Base-by-base conservation (phyloP, 64 coral and sea anemone genomes). In the Acropora yongei region DNA sequence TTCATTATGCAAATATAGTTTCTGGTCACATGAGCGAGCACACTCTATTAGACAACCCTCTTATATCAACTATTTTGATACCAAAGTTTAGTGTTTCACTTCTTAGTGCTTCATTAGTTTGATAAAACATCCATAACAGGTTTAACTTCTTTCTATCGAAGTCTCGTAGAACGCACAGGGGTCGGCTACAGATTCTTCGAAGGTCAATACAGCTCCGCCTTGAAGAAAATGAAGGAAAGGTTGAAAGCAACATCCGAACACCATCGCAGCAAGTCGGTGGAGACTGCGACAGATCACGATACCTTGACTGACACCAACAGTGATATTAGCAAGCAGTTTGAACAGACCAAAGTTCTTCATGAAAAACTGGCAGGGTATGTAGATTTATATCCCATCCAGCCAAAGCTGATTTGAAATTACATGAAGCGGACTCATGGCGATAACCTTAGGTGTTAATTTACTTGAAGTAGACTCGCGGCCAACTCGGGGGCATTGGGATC, bases 141-240 rank as follows among this genome's bases (percentile, higher is more conserved):
- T 76, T 74, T 13, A 12, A 14, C 30, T 30, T 47, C 47, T 49
- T 20, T 55, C n/a, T 19, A 68, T 47, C 2, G 2, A 90, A 99
- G 97, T 11, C 66, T 96, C 78, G 94, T 91, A 3, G 83, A 93
- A 19, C 92, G 94, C 5, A 74, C 77, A 43, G 89, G 97, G 76
- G 89, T 99, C 78, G 97, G 97, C 1, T 91, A 90, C 76, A 86
- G 94, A 49, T 99, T 94, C 88, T 99, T 99, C 68, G 97, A 99
- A 17, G 91, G 97, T 72, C 92, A 88, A 41, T 46, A 99, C 41
- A 89, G 90, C 5, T 95, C 94, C 1, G 80, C 93, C 17, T 50
- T 94, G 19, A 96, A 99, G 94, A 99, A 91, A 72, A 93, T 99
- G 89, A 99, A 99, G 85, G 88, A 93, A 16, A 87, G 97, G 40